Conservation (phyloP, 2,113 vertebrate species). For the Haplochromis vanheusdeni region DNA sequence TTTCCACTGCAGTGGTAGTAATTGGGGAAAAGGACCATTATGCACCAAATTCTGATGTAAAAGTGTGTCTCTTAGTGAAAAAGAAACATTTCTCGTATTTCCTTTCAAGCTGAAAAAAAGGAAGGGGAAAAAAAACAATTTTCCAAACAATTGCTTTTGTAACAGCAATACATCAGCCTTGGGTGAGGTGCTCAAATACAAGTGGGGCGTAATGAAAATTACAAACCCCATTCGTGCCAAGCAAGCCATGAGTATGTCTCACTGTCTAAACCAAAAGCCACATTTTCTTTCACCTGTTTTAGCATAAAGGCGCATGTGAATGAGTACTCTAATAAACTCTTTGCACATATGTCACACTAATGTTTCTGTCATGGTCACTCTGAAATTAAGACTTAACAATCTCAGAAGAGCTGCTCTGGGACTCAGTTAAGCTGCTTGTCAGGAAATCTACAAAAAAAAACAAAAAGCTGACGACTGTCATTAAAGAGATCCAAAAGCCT, state of each 20-base stretch:
- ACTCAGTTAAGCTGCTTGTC: not conserved
- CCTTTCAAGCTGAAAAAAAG: not conserved
- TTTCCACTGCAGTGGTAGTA: conserved; percentile 16
- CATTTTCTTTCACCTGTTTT: not conserved
- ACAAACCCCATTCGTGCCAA: not conserved
- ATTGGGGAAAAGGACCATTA: not conserved
- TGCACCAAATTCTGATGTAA: not conserved
- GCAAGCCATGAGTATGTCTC: not conserved
- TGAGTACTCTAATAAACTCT: not conserved
- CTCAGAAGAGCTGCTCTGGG: not conserved
- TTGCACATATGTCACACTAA: not conserved
- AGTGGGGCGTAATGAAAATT: not conserved
- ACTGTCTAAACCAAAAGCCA: not conserved
- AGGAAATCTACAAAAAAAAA: not conserved
- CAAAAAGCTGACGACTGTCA: not conserved
- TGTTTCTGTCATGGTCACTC: not conserved
- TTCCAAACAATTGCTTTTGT: not conserved
- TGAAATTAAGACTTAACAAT: not conserved
- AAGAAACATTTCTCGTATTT: not conserved
- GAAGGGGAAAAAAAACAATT: not conserved
- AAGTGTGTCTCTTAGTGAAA: not conserved
- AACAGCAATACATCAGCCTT: not conserved
- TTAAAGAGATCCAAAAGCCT: conserved; percentile 8
- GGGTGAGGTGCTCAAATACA: not conserved
- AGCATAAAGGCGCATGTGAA: not conserved